Evolutionary conservation across 92 coral and sea anemone species (phyloP), one percentile per base, ranked within the genome.

Genomic region (Muricea muricata): DNA sequence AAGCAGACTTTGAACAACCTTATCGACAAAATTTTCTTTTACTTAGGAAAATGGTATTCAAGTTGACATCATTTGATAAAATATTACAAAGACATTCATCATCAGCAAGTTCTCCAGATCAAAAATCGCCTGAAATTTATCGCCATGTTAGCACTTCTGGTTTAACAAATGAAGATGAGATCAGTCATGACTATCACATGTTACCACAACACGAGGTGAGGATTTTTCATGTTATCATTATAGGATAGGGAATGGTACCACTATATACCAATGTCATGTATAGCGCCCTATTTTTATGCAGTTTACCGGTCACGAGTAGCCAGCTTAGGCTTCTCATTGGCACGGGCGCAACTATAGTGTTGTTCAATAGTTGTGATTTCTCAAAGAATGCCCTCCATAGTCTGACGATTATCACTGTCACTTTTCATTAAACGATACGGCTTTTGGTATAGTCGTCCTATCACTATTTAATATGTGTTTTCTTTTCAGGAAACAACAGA

Each of bases 41-140:
- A 23, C 17, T 9, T 31, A 78, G 83, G 26, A 21, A 55, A 33
- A 55, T 55, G 71, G n/a, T 78, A 6, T 78, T 78, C 83, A 78
- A 78, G 67, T 56, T 78, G 29, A 78, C 83, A 0, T 78, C 83
- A 55, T 50, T 78, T 40, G 83, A 78, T 45, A 78, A 57, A 54
- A 56, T 78, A 15, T 58, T 78, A 58, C 71, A 78, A 26, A 78
- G 23, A 26, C 83, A 78, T 78, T 55, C 70, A 26, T 77, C 68
- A 5, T 78, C 70, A 7, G 55, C 70, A 21, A 57, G 50, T 6
- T 55, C 55, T 20, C 83, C 83, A 17, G 32, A 78, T n/a, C 35
- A 78, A 57, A 52, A 39, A 52, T 17, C 28, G 32, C 20, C 69
- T 6, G 71, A 34, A 18, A 52, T 63, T 56, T 33, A 13, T 37